These are phyloP conservation scores for Luscinia luscinia DNA, from an alignment of 2,797 vertebrate genomes.

Conservation along the genomic window DNA sequence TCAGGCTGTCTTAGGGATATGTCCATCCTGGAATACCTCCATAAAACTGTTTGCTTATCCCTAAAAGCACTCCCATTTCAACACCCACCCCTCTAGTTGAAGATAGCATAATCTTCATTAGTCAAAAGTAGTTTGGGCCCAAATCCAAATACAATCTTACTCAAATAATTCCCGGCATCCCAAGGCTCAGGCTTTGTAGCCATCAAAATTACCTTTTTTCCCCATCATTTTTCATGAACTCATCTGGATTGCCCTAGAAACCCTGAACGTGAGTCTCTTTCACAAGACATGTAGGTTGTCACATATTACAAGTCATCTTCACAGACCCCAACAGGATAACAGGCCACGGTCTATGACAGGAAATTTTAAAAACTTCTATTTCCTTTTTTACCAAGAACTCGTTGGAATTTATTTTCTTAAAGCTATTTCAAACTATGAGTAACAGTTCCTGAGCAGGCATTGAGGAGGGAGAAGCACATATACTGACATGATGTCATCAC, in stretches of 20 bases:
- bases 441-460: neutral
- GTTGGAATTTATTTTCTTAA: constrained; percentile 26
- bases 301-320: neutral
- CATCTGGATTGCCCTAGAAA: neutral
- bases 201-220: neutral
- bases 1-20: neutral
- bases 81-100: neutral
- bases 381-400: neutral
- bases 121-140: neutral
- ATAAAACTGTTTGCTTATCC: neutral
- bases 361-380: neutral
- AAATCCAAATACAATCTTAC: neutral
- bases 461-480: neutral
- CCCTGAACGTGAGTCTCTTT: neutral
- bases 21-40: neutral
- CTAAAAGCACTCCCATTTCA: constrained; percentile 2
- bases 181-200: neutral
- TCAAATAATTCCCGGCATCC: neutral
- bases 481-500: constrained; percentile 6
- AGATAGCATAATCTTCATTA: neutral
- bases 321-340: neutral
- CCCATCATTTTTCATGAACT: neutral
- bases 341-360: neutral
- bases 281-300: neutral
- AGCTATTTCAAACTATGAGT: neutral